Percentiles rank a stretch among this genome's conserved stretches.
Evolutionary conservation across 2,797 vertebrate species (phyloP).

Genomic region (Enteromius anoplus): DNA sequence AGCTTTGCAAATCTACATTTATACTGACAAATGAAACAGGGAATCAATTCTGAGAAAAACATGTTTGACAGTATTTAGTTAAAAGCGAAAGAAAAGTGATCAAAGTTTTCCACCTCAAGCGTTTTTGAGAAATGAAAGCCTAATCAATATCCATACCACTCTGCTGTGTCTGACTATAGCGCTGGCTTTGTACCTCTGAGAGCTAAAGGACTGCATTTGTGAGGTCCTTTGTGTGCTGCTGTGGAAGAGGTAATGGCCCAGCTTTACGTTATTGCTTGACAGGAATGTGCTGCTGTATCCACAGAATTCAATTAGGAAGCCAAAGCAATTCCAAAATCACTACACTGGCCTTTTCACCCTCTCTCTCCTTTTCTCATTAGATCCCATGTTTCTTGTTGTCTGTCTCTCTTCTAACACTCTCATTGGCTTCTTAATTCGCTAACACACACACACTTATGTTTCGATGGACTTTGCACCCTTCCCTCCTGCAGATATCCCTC

Average conservation of each 20-base stretch:
- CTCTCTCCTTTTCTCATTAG: conserved; percentile 24
- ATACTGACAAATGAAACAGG: conserved; percentile 22
- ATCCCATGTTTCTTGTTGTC: conserved; percentile 32
- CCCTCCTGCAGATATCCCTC: conserved; percentile 25
- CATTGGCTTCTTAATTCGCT: conserved; percentile 14
- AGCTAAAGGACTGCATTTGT: background rate
- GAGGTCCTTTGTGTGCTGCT: conserved; percentile 32
- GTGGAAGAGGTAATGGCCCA: conserved; percentile 27
- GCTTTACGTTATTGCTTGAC: conserved; percentile 36
- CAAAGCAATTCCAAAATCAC: conserved; percentile 42
- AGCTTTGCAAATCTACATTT: conserved; percentile 39
- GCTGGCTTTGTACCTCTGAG: conserved; percentile 16
- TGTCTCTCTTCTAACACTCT: conserved; percentile 5
- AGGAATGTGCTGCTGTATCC: conserved; percentile 35
- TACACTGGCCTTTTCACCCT: conserved; percentile 40
- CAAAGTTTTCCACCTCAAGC: conserved; percentile 34
- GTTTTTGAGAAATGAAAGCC: conserved; percentile 36
- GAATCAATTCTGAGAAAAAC: conserved; percentile 38
- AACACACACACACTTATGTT: background rate
- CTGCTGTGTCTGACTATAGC: background rate
- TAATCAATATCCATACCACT: conserved; percentile 9
- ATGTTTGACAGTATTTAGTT: conserved; percentile 32
- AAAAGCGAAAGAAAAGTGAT: conserved; percentile 14
- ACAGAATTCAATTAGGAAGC: conserved; percentile 51
- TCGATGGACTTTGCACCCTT: background rate